phyloP scores from a whole-genome alignment of 2,113 vertebrate genomes.

The Etheostoma cragini region DNA sequence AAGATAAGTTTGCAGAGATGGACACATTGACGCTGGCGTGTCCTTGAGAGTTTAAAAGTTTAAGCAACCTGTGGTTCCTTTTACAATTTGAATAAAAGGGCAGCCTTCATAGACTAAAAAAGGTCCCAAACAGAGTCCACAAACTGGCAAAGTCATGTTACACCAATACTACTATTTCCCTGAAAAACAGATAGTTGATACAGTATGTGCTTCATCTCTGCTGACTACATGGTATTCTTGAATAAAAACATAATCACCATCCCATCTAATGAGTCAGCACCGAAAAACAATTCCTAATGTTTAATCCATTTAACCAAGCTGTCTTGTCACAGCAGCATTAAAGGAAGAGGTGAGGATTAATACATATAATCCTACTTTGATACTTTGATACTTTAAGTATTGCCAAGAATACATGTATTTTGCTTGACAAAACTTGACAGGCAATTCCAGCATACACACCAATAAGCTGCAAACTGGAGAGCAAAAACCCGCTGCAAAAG shows the following conservation, averaged over 20 bases:
- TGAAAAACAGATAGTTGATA: neutral
- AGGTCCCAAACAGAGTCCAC: too few species aligned
- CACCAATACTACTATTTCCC: neutral
- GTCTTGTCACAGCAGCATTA: neutral
- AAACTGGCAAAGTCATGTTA: neutral
- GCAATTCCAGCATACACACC: too few species aligned
- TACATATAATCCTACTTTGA: too few species aligned
- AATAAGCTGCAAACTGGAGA: too few species aligned
- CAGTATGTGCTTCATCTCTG: neutral
- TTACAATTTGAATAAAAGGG: neutral
- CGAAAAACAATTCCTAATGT: neutral
- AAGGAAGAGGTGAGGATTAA: neutral
- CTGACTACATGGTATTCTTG: neutral
- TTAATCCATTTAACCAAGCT: neutral
- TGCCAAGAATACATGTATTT: too few species aligned
- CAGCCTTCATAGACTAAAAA: neutral
- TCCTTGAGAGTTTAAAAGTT: neutral
- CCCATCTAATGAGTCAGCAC: neutral
- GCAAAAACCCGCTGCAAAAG: too few species aligned
- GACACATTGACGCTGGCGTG: neutral
- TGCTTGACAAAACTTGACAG: too few species aligned
- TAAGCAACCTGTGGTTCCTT: neutral
- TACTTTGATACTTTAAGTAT: too few species aligned
- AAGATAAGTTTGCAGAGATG: neutral
- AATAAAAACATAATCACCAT: neutral